Conservation (phyloP, 2,888 invertebrate genomes). For the Orchesella flavescens region DNA sequence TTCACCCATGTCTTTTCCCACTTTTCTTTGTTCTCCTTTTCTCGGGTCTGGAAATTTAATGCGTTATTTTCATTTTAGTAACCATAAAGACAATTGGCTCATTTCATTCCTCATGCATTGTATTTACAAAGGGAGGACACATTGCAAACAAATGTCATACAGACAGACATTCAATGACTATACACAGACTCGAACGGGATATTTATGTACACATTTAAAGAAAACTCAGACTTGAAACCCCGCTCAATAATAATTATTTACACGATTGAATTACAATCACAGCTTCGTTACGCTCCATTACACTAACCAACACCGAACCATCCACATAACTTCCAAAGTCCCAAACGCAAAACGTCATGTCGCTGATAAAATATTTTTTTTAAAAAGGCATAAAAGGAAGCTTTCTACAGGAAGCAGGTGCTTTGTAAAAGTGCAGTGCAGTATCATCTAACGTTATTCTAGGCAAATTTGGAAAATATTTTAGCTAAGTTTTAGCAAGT, state of each 20-base stretch:
- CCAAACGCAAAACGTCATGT: too few species aligned
- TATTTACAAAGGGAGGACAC: neutral
- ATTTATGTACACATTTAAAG: slow-evolving; percentile 8
- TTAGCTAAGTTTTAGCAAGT: slow-evolving; percentile 28
- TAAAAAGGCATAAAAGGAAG: neutral
- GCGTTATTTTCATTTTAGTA: neutral
- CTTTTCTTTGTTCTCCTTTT: slow-evolving; percentile 71
- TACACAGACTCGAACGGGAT: neutral
- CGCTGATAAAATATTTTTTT: too few species aligned
- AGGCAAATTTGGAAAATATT: neutral
- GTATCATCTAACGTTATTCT: neutral
- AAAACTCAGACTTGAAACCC: too few species aligned
- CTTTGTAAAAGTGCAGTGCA: neutral
- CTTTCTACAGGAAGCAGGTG: neutral
- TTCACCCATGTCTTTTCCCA: slow-evolving; percentile 72
- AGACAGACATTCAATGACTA: neutral
- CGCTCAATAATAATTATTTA: too few species aligned
- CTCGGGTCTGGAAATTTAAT: slow-evolving; percentile 54
- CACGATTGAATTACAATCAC: too few species aligned
- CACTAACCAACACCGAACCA: too few species aligned
- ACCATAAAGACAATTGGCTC: neutral
- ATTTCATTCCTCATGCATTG: neutral
- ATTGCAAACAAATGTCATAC: neutral
- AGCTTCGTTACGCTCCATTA: too few species aligned
- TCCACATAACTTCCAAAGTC: too few species aligned